Evolutionary conservation across 2,113 vertebrate species (phyloP).

Genomic region (Caranx ignobilis): DNA sequence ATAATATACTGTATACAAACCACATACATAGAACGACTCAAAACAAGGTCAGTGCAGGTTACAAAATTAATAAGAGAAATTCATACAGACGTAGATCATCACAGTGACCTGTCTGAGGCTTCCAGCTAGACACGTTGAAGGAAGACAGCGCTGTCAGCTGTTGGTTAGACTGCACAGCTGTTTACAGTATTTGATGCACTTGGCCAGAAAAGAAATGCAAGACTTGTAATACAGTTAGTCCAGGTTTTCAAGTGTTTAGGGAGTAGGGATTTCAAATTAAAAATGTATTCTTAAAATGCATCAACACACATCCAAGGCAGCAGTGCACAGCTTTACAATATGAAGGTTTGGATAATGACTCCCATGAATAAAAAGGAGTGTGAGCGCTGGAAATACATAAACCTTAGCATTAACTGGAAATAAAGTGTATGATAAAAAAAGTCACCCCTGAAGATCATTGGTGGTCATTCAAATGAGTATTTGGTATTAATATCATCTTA

Average conservation of each 20-base stretch:
- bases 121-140: not conserved
- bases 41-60: conserved; percentile 6
- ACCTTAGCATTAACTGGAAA: not conserved
- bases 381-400: not conserved
- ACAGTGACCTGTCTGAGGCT: not conserved
- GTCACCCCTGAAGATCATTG: not conserved
- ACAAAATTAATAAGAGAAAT: conserved; percentile 75
- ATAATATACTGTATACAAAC: conserved; percentile 17
- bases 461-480: not conserved
- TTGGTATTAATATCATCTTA: not conserved
- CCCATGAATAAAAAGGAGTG: not conserved
- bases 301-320: not conserved
- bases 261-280: not conserved
- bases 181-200: not conserved
- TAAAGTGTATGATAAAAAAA: not conserved
- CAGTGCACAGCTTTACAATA: not conserved
- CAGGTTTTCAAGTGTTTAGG: not conserved
- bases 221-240: not conserved
- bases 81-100: conserved; percentile 82
- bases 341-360: not conserved
- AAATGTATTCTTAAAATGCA: not conserved
- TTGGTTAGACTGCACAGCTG: not conserved
- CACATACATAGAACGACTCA: conserved; percentile 56
- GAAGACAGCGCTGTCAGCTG: no score
- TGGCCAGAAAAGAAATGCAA: not conserved